Evolutionary conservation across 1,140 invertebrate species (phyloP).

Genomic region (Meloidogyne exigua): DNA sequence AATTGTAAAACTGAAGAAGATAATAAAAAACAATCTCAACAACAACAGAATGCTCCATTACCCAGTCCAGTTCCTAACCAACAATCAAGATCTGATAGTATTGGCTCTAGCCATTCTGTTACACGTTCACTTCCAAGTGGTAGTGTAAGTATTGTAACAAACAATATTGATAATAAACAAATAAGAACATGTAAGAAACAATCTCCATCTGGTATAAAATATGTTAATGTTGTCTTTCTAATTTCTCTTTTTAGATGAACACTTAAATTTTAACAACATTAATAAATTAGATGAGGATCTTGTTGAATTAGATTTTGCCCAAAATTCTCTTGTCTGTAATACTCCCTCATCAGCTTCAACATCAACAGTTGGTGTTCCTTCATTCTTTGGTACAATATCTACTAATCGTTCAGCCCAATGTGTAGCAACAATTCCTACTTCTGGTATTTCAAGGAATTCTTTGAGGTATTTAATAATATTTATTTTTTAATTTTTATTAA

Average conservation of each 20-base stretch:
- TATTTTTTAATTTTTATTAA: not conserved
- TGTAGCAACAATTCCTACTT: slow-evolving; percentile 6
- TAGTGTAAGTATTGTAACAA: slow-evolving; percentile 17
- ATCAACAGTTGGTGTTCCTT: not conserved
- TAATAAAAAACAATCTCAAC: not conserved
- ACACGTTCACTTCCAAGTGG: slow-evolving; percentile 13
- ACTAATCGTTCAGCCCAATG: slow-evolving; percentile 17
- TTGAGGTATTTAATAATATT: slow-evolving; percentile 4
- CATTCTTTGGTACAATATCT: not conserved
- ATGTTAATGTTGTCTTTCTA: not conserved
- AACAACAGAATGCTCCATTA: not conserved
- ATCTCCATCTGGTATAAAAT: not conserved
- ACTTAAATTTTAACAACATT: not conserved
- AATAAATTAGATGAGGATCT: slow-evolving; percentile 25
- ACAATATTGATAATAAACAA: not conserved
- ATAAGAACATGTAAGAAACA: not conserved
- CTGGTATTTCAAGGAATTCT: slow-evolving; percentile 4
- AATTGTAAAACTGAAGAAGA: slow-evolving; percentile 13
- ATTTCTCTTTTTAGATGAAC: not conserved
- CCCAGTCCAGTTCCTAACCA: not conserved
- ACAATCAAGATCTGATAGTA: slow-evolving; percentile 17
- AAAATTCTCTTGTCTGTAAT: not conserved
- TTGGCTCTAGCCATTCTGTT: slow-evolving; percentile 16
- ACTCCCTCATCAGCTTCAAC: not conserved
- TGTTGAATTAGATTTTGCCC: slow-evolving; percentile 30